Conservation (phyloP, 2,113 vertebrate species). For the Melanerpes formicivorus region DNA sequence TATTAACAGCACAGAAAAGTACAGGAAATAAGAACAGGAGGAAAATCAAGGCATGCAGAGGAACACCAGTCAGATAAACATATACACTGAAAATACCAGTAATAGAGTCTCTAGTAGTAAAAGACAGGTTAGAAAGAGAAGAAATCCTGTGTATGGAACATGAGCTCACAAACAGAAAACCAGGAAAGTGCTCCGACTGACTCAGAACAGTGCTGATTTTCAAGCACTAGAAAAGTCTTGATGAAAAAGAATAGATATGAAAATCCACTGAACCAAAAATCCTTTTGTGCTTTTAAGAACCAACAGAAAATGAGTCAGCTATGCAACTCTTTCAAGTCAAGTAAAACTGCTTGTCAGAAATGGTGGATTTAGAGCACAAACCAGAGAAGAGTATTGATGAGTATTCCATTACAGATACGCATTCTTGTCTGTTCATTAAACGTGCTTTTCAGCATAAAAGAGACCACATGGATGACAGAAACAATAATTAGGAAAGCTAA, state of each 20-base stretch:
- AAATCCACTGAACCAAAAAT: slow-evolving; percentile 6
- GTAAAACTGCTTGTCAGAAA: background rate
- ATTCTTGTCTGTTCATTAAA: background rate
- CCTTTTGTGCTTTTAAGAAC: background rate
- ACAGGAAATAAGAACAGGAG: background rate
- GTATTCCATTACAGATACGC: background rate
- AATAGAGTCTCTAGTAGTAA: background rate
- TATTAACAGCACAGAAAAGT: background rate
- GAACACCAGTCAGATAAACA: background rate
- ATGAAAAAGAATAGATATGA: background rate
- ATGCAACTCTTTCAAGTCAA: background rate
- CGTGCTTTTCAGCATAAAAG: background rate
- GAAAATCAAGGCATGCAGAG: background rate
- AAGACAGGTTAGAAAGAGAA: background rate
- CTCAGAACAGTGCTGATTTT: background rate
- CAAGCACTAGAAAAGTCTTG: background rate
- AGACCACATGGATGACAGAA: background rate
- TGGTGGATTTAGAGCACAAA: background rate
- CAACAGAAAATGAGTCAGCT: background rate
- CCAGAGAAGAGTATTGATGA: background rate
- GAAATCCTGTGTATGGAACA: background rate
- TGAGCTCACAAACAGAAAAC: background rate
- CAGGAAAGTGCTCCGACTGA: background rate
- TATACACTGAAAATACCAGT: background rate
- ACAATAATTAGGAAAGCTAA: background rate